Percentiles rank a stretch among this genome's conserved stretches.
Evolutionary conservation across 2,888 invertebrate species (phyloP).

Genomic region (Ectropis crepuscularia): DNA sequence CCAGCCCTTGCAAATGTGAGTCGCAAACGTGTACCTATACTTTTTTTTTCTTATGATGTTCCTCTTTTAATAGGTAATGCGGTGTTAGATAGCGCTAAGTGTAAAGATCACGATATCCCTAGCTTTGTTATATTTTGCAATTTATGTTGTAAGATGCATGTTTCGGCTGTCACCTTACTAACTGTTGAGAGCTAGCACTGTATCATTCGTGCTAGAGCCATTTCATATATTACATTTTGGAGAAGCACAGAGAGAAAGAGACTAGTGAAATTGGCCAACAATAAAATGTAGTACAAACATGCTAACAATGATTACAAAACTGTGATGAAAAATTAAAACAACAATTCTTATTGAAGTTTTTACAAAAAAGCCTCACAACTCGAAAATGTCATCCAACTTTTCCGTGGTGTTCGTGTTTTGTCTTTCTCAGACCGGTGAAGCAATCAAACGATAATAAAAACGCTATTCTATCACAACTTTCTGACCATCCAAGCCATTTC

Average conservation of each 20-base stretch:
- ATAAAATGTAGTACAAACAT: not conserved
- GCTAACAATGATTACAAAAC: not conserved
- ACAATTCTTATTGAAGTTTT: too few relatives aligned
- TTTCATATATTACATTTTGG: conserved; percentile 55
- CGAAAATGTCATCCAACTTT: too few relatives aligned
- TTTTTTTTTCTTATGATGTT: conserved; percentile 50
- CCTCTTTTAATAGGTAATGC: conserved; percentile 57
- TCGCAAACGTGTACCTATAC: conserved; percentile 67
- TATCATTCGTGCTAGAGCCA: conserved; percentile 57
- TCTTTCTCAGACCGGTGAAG: too few relatives aligned
- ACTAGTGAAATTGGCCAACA: conserved; percentile 29
- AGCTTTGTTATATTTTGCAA: conserved; percentile 78
- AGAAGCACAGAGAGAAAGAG: conserved; percentile 26
- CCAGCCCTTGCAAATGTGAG: conserved; percentile 97
- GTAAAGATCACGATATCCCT: conserved; percentile 63
- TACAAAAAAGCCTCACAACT: too few relatives aligned
- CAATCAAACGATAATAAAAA: too few relatives aligned
- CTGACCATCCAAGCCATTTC: not conserved
- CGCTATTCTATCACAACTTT: too few relatives aligned
- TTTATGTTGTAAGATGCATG: conserved; percentile 75
- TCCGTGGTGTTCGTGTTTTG: too few relatives aligned
- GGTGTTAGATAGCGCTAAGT: conserved; percentile 75
- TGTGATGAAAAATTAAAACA: too few relatives aligned
- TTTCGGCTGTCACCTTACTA: conserved; percentile 66
- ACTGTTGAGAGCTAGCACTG: conserved; percentile 39